Evolutionary conservation across 2,888 invertebrate genomes (phyloP), one percentile per base, ranked within the genome.

Genomic region (Acleris cristana): DNA sequence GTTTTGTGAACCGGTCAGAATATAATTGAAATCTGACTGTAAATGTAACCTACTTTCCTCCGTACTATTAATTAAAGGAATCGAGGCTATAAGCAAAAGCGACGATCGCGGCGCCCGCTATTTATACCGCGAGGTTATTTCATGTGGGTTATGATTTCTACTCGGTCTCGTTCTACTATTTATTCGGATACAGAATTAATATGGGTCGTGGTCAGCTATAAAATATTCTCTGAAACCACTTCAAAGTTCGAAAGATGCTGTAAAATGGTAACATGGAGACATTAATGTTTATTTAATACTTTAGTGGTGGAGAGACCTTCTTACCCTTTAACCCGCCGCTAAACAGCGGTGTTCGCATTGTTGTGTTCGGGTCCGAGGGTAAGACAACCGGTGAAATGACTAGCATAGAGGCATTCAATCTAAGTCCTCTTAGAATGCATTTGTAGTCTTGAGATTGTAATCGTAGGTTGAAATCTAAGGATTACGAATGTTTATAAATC

Each of bases 121-220:
- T 86, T 86, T 84, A 80, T 89, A 83, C 70, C 76, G 65, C 87
- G 84, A 86, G 87, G 87, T 79, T 86, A 78, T 79, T 83, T 78
- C 80, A 84, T 82, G 82, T 84, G 81, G 85, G 83, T 87, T 89
- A 89, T 88, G 85, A 88, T 89, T 87, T 84, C 85, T 84, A 83
- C 82, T 82, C 79, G 74, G 82, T 86, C 87, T 76, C 75, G 74
- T 74, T 79, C 82, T 23, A 58, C 62, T 84, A 86, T 84, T 84
- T 82, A 81, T 80, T 80, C 76, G 73, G 74, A 75, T 79, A 74
- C 76, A 74, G 73, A 74, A 71, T 74, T 61, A 66, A 86, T 84
- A 74, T 82, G 76, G 87, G 84, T 80, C 83, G 81, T 65, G 79
- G 78, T 73, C 79, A 74, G 62, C 70, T 71, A 70, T 65, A 71